These are phyloP conservation scores for Pseudomugil tenellus DNA, from an alignment of 2,797 vertebrate genomes.

Conservation along the genomic window DNA sequence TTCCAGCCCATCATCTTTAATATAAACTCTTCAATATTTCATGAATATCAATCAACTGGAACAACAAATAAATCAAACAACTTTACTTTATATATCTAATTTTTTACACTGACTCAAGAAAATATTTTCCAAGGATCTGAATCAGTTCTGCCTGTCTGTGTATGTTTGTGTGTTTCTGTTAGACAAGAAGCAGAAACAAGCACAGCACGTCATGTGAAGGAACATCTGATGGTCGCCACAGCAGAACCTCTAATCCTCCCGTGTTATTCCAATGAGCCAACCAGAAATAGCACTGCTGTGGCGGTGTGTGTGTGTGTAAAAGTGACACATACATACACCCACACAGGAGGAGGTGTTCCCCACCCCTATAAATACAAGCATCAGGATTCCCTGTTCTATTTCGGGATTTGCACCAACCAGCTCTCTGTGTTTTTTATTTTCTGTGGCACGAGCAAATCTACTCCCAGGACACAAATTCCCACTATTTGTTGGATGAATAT, in stretches of 20 bases:
- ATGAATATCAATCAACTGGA: too few relatives aligned
- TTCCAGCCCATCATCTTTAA: background rate
- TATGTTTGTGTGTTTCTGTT: conserved; percentile 26
- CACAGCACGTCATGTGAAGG: conserved; percentile 57
- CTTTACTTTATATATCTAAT: too few relatives aligned
- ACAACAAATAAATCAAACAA: too few relatives aligned
- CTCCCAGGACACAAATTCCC: background rate
- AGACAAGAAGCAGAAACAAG: conserved; percentile 63
- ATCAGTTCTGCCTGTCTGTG: conserved; percentile 17
- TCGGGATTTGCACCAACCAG: conserved; percentile 24
- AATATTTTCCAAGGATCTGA: background rate
- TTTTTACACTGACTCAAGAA: background rate
- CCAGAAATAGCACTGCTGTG: conserved; percentile 71
- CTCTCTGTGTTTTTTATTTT: background rate
- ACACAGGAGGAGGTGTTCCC: conserved; percentile 54
- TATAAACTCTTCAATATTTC: background rate
- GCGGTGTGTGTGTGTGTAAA: conserved; percentile 50
- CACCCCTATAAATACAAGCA: conserved; percentile 55
- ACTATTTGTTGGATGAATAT: background rate
- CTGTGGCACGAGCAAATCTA: background rate
- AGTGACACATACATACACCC: conserved; percentile 28
- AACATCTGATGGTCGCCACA: conserved; percentile 65
- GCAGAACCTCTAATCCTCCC: conserved; percentile 59
- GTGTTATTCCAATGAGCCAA: conserved; percentile 73
- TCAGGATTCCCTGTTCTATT: conserved; percentile 72